Evolutionary conservation across 2,113 vertebrate species (phyloP).

Genomic region (Aix galericulata): DNA sequence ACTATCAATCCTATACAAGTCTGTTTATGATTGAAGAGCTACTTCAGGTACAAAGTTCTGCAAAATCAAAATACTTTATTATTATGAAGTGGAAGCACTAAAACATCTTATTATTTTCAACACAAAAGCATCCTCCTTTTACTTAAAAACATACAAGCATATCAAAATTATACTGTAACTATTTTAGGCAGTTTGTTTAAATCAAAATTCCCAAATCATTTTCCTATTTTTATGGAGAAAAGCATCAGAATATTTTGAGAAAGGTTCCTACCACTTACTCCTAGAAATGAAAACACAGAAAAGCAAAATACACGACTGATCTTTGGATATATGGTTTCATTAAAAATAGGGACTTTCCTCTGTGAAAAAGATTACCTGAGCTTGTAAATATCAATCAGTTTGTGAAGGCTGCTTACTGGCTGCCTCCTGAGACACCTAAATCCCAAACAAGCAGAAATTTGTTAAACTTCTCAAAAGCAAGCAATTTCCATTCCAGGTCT

Average conservation of each 20-base stretch:
- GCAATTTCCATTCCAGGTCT: not conserved
- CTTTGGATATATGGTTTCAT: not conserved
- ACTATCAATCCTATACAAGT: not conserved
- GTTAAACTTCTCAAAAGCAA: not conserved
- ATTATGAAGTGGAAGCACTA: not conserved
- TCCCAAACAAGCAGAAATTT: not conserved
- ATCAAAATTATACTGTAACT: not conserved
- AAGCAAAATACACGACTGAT: not conserved
- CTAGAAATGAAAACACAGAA: not conserved
- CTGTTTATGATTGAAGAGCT: not conserved
- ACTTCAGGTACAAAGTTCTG: not conserved
- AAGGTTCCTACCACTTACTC: not conserved
- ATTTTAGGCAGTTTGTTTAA: not conserved
- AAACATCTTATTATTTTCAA: not conserved
- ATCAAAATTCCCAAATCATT: not conserved
- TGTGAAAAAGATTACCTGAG: not conserved
- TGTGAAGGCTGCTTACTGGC: not conserved
- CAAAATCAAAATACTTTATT: not conserved
- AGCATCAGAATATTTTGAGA: not conserved
- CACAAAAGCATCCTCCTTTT: not conserved
- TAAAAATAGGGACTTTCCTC: not conserved
- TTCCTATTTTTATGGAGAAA: not conserved
- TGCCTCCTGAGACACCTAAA: not conserved
- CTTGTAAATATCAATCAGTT: not conserved
- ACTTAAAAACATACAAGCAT: not conserved